Base-by-base conservation (phyloP, 92 coral and sea anemone genomes). In the Phenganax marumi region DNA sequence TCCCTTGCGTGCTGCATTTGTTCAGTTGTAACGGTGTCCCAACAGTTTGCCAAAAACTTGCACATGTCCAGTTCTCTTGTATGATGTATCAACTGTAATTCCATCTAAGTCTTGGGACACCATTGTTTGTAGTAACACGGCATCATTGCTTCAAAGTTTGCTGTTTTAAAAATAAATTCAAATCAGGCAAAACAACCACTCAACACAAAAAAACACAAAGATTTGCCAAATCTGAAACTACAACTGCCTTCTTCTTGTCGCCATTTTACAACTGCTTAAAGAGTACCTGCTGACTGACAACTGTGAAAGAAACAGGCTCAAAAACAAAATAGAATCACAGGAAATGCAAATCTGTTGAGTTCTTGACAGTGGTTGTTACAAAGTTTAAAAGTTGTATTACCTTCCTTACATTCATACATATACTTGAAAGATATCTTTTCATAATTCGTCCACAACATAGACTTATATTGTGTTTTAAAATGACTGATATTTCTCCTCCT, bases 401-500 rank as follows among this genome's bases (percentile, higher is more conserved):
- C n/a, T n/a, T n/a, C n/a, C n/a, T n/a, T n/a, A n/a, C n/a, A n/a
- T n/a, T n/a, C n/a, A n/a, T n/a, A n/a, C n/a, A n/a, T n/a, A n/a
- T n/a, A n/a, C n/a, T n/a, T n/a, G n/a, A n/a, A n/a, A n/a, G n/a
- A n/a, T n/a, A n/a, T n/a, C n/a, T n/a, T n/a, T n/a, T n/a, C n/a
- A n/a, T n/a, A n/a, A n/a, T n/a, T n/a, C n/a, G n/a, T n/a, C n/a
- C n/a, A n/a, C n/a, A n/a, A n/a, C n/a, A n/a, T n/a, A n/a, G n/a
- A n/a, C n/a, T n/a, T n/a, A n/a, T n/a, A n/a, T n/a, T n/a, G n/a
- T n/a, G n/a, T 57, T 22, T 57, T 22, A 57, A 57, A 57, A 85
- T 85, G 89, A 85, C 85, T 13, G 85, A 89, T 78, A 76, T 79
- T 58, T 72, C 91, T 56, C 74, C 80, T 19, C 66, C 71, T 39